phyloP scores from a whole-genome alignment of 64 coral and sea anemone species.

The Pachyseris speciosa region DNA sequence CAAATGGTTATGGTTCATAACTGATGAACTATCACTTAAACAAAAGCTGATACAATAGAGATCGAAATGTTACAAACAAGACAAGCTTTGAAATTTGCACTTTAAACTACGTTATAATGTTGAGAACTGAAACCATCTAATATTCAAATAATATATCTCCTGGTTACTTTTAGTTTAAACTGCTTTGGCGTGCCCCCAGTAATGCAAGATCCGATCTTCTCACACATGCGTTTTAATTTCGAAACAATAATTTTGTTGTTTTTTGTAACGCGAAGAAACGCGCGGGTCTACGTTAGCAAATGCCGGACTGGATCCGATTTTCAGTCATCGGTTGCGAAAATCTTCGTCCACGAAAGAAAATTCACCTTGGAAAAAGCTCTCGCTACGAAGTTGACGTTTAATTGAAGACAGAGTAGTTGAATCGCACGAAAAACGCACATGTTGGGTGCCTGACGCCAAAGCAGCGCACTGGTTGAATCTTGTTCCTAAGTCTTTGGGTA shows the following conservation, averaged over 20 bases:
- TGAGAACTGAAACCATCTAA: neutral
- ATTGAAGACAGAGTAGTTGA: neutral
- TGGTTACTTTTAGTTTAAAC: neutral
- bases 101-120: neutral
- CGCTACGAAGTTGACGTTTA: neutral
- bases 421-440: neutral
- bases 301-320: too few species aligned
- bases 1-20: too few species aligned
- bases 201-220: neutral
- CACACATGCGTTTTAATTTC: neutral
- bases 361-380: neutral
- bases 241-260: neutral
- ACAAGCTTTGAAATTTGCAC: neutral
- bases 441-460: neutral
- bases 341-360: neutral
- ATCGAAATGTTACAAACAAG: neutral
- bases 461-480: too few species aligned
- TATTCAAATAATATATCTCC: neutral
- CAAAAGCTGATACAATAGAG: neutral
- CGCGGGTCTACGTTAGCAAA: too few species aligned
- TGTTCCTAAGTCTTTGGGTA: too few species aligned
- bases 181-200: neutral
- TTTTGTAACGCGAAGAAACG: neutral
- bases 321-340: neutral
- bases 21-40: too few species aligned